Evolutionary conservation across 2,797 vertebrate species (phyloP).

Genomic region (Poecilia picta): DNA sequence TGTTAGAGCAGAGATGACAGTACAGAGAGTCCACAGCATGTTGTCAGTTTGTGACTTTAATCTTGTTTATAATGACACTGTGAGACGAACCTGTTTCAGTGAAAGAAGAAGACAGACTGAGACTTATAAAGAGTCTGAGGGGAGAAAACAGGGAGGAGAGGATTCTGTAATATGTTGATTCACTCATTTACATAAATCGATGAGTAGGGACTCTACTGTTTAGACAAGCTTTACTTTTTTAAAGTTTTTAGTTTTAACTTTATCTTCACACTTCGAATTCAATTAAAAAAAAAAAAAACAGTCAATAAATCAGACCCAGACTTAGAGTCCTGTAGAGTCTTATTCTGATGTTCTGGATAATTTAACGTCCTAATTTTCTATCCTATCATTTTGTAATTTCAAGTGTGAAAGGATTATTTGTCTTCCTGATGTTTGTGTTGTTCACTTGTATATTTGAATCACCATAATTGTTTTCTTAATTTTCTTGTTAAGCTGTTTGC

Average conservation of each 20-base stretch:
- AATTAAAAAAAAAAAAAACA: not conserved
- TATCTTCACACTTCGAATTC: not conserved
- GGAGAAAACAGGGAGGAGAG: not conserved
- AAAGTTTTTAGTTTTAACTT: not conserved
- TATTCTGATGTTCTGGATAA: not conserved
- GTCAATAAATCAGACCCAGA: not conserved
- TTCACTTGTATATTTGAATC: too few species aligned
- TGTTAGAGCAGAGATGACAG: conserved; percentile 41
- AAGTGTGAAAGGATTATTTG: too few species aligned
- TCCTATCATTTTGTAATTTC: not conserved
- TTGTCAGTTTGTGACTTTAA: conserved; percentile 28
- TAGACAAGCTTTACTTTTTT: not conserved
- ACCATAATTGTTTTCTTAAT: too few species aligned
- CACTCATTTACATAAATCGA: not conserved
- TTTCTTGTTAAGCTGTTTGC: too few species aligned
- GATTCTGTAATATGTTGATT: not conserved
- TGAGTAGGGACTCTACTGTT: not conserved
- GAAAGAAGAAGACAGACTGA: conserved; percentile 1
- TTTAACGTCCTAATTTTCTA: not conserved
- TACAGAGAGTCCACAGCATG: conserved; percentile 34
- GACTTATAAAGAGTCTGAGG: not conserved
- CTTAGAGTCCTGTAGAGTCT: too few species aligned
- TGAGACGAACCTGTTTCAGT: not conserved
- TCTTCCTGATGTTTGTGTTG: too few species aligned
- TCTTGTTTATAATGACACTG: not conserved